Evolutionary conservation across 2,797 vertebrate species (phyloP).

Genomic region (Lacerta bilineata): DNA sequence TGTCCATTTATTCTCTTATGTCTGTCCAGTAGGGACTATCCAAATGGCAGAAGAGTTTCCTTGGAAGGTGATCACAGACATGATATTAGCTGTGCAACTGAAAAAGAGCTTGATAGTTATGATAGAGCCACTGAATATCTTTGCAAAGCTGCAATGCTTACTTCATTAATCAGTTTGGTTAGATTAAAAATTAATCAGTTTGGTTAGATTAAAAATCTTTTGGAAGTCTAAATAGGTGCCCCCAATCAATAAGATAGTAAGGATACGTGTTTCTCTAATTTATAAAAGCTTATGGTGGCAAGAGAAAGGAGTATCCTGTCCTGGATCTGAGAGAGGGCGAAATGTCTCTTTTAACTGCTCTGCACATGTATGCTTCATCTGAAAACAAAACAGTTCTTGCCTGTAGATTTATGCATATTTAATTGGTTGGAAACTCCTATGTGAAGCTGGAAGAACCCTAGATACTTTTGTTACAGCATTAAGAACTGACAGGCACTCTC

Average conservation of each 20-base stretch:
- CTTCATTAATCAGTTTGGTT: background rate
- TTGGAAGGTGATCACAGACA: background rate
- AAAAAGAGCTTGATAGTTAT: background rate
- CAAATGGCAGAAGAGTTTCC: background rate
- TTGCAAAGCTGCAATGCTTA: background rate
- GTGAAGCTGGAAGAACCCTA: background rate
- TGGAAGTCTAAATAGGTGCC: background rate
- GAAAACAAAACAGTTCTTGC: background rate
- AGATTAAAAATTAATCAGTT: background rate
- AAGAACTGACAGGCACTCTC: background rate
- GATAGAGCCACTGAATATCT: background rate
- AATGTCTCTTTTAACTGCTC: background rate
- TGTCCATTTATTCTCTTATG: background rate
- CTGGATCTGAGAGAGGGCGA: background rate
- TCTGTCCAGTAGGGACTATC: background rate
- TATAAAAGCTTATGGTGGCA: background rate
- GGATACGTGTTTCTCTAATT: background rate
- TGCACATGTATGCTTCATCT: background rate
- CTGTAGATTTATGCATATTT: background rate
- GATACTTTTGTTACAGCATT: background rate
- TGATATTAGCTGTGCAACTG: background rate
- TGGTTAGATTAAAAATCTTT: background rate
- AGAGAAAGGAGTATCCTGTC: background rate
- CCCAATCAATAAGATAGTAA: background rate
- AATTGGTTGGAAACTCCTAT: background rate